phyloP scores from a whole-genome alignment of 35 echinoderm and acorn worm genomes.

The Apostichopus californicus region DNA sequence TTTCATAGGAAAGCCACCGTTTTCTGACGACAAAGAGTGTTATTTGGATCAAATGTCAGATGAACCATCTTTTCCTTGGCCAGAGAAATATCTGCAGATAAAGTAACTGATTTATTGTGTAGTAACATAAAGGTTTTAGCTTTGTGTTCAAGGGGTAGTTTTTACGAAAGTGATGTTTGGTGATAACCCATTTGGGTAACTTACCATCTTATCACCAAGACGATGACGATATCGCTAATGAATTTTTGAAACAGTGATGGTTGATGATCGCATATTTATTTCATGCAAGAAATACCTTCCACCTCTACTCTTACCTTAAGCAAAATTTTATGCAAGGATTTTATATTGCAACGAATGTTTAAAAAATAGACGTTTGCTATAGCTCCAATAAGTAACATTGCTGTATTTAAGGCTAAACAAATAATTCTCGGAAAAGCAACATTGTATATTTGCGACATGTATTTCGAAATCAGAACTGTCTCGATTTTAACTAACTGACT shows the following conservation, averaged over 20 bases:
- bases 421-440: background rate
- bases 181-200: too few species aligned
- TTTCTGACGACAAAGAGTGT: background rate
- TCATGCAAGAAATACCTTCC: too few species aligned
- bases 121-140: too few species aligned
- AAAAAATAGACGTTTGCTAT: background rate
- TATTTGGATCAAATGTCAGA: background rate
- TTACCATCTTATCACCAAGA: too few species aligned
- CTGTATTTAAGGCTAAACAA: background rate
- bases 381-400: background rate
- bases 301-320: too few species aligned
- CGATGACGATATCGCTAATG: too few species aligned
- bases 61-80: background rate
- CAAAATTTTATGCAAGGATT: too few species aligned
- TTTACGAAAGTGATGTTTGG: too few species aligned
- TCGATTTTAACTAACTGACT: background rate
- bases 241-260: too few species aligned
- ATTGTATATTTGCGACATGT: background rate
- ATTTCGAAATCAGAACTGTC: background rate
- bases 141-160: too few species aligned
- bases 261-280: too few species aligned
- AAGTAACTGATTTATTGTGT: background rate
- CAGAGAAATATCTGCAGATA: background rate
- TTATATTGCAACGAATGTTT: too few species aligned
- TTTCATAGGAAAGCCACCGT: background rate